Base-by-base conservation (phyloP, 2,797 vertebrate genomes). In the Melanotaenia nigrans region DNA sequence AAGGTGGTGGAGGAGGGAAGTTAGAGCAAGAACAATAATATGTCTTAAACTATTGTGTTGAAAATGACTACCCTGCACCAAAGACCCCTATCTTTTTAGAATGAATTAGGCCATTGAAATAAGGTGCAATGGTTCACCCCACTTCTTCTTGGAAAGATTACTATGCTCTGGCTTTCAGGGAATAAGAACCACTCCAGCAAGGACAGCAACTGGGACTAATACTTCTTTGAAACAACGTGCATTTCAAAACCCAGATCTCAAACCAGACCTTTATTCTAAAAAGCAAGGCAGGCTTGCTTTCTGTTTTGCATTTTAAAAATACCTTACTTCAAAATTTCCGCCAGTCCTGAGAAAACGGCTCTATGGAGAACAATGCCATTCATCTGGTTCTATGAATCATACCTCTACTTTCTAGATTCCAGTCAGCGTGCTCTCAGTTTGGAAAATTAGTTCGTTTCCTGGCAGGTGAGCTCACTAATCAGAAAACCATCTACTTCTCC, bases 21-120 rank as follows among this genome's bases (percentile, higher is more conserved):
- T 82, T 79, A 86, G 84, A 66, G 67, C 81, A 76, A 80, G 89
- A 92, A 91, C 87, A 90, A 92, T 90, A 81, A 82, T 81, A 83
- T 77, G 74, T 87, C 81, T 86, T 87, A 76, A 84, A 89, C 75
- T 79, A 69, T 55, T 32, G 3, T 65, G 65, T 68, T 83, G 79
- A 75, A 89, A 92, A 90, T 88, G 85, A 90, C 57, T 85, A 89
- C 81, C 75, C 67, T 75, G 81, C 38, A n/a, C 60, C 70, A 69
- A 68, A 88, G 81, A 77, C 71, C 73, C 77, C 65, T 65, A 87
- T 86, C 79, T 88, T 69, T 80, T 76, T 25, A n/a, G 60, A 62
- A 65, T 67, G 80, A 87, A 86, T 82, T 78, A 79, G 84, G 66
- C 79, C 64, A 83, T 78, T 85, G 68, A 86, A 86, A 87, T 78